Conservation (phyloP, 2,888 invertebrate genomes). For the Tetragnatha montana region DNA sequence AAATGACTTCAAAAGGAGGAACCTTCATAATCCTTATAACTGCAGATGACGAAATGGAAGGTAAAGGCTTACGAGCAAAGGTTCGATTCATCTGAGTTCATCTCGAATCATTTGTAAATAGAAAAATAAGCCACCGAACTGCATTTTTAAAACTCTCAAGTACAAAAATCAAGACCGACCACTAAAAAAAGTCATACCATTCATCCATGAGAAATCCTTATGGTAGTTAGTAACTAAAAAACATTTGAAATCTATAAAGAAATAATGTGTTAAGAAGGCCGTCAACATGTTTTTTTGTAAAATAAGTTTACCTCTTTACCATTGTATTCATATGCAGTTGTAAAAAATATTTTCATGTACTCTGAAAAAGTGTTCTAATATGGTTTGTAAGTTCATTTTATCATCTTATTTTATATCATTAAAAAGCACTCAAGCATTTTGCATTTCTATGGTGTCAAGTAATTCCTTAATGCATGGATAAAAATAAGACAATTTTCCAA, state of each 20-base stretch:
- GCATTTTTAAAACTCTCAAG: too few species aligned
- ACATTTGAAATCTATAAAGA: too few species aligned
- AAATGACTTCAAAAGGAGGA: slow-evolving; percentile 64
- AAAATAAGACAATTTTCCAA: too few species aligned
- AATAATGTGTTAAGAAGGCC: too few species aligned
- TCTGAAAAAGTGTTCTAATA: too few species aligned
- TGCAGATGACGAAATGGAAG: slow-evolving; percentile 70
- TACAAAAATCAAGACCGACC: too few species aligned
- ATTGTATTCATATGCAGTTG: background rate
- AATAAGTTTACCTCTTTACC: too few species aligned
- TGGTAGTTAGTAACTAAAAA: too few species aligned
- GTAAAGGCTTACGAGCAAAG: slow-evolving; percentile 69
- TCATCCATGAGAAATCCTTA: too few species aligned
- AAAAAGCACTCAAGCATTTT: background rate
- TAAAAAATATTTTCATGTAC: background rate
- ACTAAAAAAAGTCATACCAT: too few species aligned
- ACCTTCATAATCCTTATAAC: slow-evolving; percentile 71
- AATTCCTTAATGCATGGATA: too few species aligned
- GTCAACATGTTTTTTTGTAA: too few species aligned
- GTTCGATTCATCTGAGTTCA: slow-evolving; percentile 56
- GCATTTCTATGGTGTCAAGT: background rate
- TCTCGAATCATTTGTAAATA: background rate
- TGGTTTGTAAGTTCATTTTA: background rate
- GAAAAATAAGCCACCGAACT: background rate
- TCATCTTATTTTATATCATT: background rate